These are phyloP conservation scores for Drosophila nr. fundita DNA, from an alignment of 2,888 invertebrate species.

Conservation along the genomic window DNA sequence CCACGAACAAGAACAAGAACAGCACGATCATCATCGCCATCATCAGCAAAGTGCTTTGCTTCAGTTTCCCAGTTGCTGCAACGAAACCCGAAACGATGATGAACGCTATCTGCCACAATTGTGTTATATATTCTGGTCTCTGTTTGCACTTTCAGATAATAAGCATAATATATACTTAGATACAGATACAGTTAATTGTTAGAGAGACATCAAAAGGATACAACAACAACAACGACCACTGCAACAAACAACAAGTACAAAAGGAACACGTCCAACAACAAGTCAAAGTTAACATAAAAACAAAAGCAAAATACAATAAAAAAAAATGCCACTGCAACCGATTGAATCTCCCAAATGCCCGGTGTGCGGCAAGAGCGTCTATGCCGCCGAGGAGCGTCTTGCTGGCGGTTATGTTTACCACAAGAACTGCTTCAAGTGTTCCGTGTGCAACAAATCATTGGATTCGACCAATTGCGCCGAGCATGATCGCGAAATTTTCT, in stretches of 20 bases:
- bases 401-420: slow-evolving; percentile 75
- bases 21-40: slow-evolving; percentile 10
- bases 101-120: slow-evolving; percentile 28
- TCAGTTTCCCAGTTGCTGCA: slow-evolving; percentile 23
- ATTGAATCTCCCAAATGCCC: slow-evolving; percentile 75
- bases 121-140: slow-evolving; percentile 58
- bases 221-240: not conserved
- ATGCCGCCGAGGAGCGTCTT: slow-evolving; percentile 72
- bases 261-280: not conserved
- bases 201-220: slow-evolving; percentile 44
- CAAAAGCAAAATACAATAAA: slow-evolving; percentile 11
- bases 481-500: slow-evolving; percentile 72
- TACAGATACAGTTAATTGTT: slow-evolving; percentile 50
- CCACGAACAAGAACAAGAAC: not conserved
- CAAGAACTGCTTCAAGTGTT: slow-evolving; percentile 78
- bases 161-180: slow-evolving; percentile 65
- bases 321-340: slow-evolving; percentile 65
- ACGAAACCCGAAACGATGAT: slow-evolving; percentile 38
- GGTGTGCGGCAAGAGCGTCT: slow-evolving; percentile 72
- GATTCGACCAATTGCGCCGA: slow-evolving; percentile 74
- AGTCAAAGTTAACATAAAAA: not conserved
- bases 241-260: not conserved
- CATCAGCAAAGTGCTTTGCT: slow-evolving; percentile 40
- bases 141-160: slow-evolving; percentile 75
- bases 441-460: slow-evolving; percentile 77